Conservation (phyloP, 1,140 invertebrate species). For the Orussus abietinus region DNA sequence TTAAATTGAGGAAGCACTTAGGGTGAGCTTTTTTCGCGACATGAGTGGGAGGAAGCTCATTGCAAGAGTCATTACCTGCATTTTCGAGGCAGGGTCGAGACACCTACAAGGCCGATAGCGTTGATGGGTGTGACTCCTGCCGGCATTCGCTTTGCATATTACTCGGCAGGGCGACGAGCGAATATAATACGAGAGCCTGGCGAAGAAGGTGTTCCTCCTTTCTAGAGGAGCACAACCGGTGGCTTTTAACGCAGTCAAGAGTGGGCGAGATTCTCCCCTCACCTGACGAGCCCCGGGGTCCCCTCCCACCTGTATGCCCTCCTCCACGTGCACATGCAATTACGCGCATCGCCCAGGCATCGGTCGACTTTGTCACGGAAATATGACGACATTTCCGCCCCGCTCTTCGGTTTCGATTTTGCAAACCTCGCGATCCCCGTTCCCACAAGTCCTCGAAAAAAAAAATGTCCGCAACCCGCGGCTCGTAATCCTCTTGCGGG, state of each 20-base stretch:
- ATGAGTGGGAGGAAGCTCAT: no score
- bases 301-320: slow-evolving; percentile 26
- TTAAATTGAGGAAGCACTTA: no score
- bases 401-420: no score
- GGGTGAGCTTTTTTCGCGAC: no score
- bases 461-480: no score
- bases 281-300: slow-evolving; percentile 7
- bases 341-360: no score
- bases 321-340: slow-evolving; percentile 27
- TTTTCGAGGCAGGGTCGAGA: slow-evolving; percentile 25
- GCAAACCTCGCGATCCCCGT: no score
- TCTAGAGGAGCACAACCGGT: slow-evolving; percentile 16
- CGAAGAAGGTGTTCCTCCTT: slow-evolving; percentile 21
- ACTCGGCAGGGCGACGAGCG: slow-evolving; percentile 15
- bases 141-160: slow-evolving; percentile 33
- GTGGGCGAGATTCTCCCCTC: slow-evolving; percentile 12
- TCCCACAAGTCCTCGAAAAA: no score
- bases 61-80: no score
- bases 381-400: no score
- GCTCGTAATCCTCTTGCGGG: no score
- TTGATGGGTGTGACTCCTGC: slow-evolving; percentile 33
- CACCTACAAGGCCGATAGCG: slow-evolving; percentile 28
- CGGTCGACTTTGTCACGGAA: no score
- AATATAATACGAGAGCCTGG: slow-evolving; percentile 22
- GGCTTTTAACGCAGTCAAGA: slow-evolving; percentile 16